These are phyloP conservation scores for Romanogobio albipinnatus DNA, from an alignment of 2,113 vertebrate genomes.

Conservation along the genomic window DNA sequence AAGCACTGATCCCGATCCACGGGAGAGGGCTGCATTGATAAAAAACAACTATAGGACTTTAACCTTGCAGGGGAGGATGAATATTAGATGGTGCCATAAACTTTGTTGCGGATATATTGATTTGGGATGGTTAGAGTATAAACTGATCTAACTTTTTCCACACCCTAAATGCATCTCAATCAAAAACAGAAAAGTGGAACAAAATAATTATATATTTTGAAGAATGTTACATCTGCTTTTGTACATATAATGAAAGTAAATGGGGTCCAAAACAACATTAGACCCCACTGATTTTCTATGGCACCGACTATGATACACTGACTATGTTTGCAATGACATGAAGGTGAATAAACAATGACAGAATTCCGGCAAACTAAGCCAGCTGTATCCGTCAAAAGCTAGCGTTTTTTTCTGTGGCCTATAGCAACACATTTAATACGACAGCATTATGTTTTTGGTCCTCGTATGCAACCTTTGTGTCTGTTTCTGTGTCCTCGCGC, in stretches of 20 bases:
- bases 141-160: neutral
- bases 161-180: neutral
- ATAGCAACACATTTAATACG: neutral
- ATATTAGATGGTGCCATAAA: neutral
- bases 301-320: too few relatives aligned
- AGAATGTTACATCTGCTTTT: neutral
- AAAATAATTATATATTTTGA: neutral
- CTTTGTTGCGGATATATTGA: neutral
- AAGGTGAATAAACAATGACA: neutral
- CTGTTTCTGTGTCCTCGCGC: constrained; percentile 20
- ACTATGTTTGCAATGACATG: neutral
- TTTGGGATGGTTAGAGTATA: neutral
- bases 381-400: neutral
- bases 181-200: neutral
- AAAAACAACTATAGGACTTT: constrained; percentile 22
- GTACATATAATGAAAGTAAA: neutral
- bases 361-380: neutral
- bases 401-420: neutral
- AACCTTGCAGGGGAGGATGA: constrained; percentile 18
- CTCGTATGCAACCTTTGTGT: neutral
- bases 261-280: too few relatives aligned
- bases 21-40: neutral
- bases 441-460: neutral
- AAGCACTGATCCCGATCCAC: constrained; percentile 19
- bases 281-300: neutral